phyloP scores from a whole-genome alignment of 2,888 invertebrate species.

The Philhelius pedissequus region DNA sequence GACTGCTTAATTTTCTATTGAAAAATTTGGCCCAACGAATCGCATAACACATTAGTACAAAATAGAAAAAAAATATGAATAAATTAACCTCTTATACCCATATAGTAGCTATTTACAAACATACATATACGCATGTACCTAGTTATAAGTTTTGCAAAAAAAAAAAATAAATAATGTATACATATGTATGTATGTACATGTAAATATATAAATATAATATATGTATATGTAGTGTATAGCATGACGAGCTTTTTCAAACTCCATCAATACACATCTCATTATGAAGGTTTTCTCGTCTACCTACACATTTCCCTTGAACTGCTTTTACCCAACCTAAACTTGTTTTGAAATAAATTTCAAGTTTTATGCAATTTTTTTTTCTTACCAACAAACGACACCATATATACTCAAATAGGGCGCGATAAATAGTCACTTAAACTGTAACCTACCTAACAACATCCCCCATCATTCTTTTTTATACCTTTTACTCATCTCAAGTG shows the following conservation, averaged over 20 bases:
- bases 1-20: too few species aligned
- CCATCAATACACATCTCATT: conserved; percentile 13
- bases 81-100: not conserved
- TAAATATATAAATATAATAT: too few species aligned
- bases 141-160: not conserved
- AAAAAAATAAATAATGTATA: not conserved
- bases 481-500: conserved; percentile 17
- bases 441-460: conserved; percentile 32
- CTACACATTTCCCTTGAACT: not conserved
- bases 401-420: conserved; percentile 41
- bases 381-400: not conserved
- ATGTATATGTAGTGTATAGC: not conserved
- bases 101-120: too few species aligned
- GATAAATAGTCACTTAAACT: conserved; percentile 53
- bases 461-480: not conserved
- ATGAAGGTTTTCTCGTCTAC: not conserved
- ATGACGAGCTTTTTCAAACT: not conserved
- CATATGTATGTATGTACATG: not conserved
- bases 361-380: not conserved
- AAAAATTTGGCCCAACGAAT: too few species aligned
- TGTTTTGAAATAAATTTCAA: conserved; percentile 16
- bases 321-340: not conserved
- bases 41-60: not conserved
- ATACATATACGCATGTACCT: not conserved
- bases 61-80: not conserved